Evolutionary conservation across 2,113 vertebrate genomes (phyloP).

Genomic region (Pachycephala philippinensis): DNA sequence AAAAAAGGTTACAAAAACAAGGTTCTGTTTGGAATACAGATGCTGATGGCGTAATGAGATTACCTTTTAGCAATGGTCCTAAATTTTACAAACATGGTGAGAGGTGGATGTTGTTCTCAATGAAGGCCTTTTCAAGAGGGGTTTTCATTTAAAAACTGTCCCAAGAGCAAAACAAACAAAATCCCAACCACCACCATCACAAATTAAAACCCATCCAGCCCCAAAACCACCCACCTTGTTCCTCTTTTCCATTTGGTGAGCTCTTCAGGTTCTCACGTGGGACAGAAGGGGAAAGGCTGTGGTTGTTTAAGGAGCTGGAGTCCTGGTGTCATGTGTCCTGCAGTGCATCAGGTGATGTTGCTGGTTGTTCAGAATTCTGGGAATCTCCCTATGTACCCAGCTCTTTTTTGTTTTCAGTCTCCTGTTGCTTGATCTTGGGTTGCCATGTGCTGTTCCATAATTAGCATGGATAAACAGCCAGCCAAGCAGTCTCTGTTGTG

Average conservation of each 20-base stretch:
- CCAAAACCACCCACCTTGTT: not conserved
- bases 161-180: not conserved
- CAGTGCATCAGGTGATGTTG: not conserved
- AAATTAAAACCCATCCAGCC: not conserved
- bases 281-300: not conserved
- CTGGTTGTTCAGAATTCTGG: not conserved
- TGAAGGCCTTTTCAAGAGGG: not conserved
- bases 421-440: not conserved
- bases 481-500: not conserved
- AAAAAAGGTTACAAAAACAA: not conserved
- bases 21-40: not conserved
- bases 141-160: not conserved
- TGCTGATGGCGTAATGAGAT: not conserved
- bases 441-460: not conserved
- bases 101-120: not conserved
- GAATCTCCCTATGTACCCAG: not conserved
- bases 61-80: not conserved
- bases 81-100: not conserved
- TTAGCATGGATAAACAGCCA: not conserved
- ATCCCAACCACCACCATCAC: not conserved
- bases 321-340: not conserved
- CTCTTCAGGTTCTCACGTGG: not conserved
- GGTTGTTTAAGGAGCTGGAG: not conserved
- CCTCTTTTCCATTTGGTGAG: not conserved
- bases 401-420: not conserved